Evolutionary conservation across 2,113 vertebrate species (phyloP), one percentile per base, ranked within the genome.

Genomic region (Bostrychus sinensis): DNA sequence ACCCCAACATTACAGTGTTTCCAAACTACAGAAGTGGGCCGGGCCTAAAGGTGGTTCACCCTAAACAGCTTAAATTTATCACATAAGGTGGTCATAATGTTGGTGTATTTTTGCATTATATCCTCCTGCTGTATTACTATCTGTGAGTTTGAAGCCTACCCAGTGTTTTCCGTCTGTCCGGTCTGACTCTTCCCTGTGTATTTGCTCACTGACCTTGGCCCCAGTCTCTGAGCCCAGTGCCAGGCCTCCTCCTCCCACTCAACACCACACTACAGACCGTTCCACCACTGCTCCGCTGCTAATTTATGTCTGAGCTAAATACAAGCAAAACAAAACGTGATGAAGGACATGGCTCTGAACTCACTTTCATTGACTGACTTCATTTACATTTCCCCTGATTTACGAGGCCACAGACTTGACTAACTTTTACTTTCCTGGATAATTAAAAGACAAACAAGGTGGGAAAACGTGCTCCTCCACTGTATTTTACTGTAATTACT

Each of bases 231-330:
- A 39, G 25, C 62, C 66, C 34, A 2, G 20, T 42, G 39, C 43
- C 43, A 22, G 19, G n/a, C n/a, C n/a, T 22, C 22, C 42, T 2
- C 38, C 32, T 30, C 66, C 70, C 61, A 67, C 75, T 59, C 38
- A 62, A 64, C 62, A 28, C 36, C 36, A 22, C 2, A 63, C 46
- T 50, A 36, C 30, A 42, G 68, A 39, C 17, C 71, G 39, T 34
- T 36, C 19, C 28, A 60, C 26, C 38, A 25, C 16, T 7, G 17
- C 61, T 48, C 32, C 1, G 37, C 22, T 50, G 56, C 62, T 74
- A 23, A 59, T 72, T 76, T 61, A 76, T 77, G 69, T 50, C 59
- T 57, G 38, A 13, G 36, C 62, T 51, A 38, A 53, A 45, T 54
- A 1, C 48, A 74, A 59, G 23, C 8, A 45, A 42, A 56, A 56